Evolutionary conservation across 2,113 vertebrate species (phyloP).

Genomic region (Stegastes partitus): DNA sequence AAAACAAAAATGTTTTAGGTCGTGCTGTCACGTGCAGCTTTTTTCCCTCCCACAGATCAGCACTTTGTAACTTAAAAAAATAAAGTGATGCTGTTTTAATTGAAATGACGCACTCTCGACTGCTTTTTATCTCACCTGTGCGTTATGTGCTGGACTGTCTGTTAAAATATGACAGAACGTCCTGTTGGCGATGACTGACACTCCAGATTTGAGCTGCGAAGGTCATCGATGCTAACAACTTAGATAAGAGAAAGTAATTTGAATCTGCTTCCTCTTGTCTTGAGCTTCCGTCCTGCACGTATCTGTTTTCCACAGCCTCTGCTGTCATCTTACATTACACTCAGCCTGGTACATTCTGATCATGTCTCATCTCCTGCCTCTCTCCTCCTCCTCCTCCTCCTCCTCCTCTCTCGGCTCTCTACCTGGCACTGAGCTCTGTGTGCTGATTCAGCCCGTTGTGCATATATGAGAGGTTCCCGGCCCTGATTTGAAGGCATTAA

Average conservation of each 20-base stretch:
- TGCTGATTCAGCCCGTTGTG: constrained; percentile 71
- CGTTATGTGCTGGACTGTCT: no score
- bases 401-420: constrained; percentile 10
- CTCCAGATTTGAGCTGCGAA: constrained; percentile 13
- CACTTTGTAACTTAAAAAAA: no score
- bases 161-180: no score
- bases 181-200: background rate
- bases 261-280: constrained; percentile 44
- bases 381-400: background rate
- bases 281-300: constrained; percentile 38
- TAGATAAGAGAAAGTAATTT: constrained; percentile 28
- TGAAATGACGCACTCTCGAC: no score
- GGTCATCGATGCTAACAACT: constrained; percentile 16
- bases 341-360: constrained; percentile 41
- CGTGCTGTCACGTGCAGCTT: no score
- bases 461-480: constrained; percentile 44
- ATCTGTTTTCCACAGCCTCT: constrained; percentile 42
- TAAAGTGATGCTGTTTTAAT: no score
- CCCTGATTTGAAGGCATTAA: constrained; percentile 65
- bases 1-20: no score
- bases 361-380: constrained; percentile 24
- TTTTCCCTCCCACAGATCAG: no score
- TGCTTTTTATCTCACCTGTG: no score
- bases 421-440: constrained; percentile 44
- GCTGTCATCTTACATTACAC: constrained; percentile 41